Base-by-base conservation (phyloP, 1,140 invertebrate species). In the Pachyrhynchus sulphureomaculatus region DNA sequence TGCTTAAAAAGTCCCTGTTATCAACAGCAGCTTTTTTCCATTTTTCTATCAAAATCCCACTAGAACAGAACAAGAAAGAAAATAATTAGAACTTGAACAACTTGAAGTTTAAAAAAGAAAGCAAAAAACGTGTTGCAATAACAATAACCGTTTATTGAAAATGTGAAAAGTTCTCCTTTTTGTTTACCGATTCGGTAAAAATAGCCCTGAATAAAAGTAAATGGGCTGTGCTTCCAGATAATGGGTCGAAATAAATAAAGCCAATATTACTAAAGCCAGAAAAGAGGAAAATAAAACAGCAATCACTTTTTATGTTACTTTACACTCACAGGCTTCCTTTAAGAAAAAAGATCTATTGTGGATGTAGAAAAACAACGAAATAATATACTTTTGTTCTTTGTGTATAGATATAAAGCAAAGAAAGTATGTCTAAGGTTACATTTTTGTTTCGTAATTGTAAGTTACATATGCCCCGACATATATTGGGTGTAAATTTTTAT, bases 161-260 rank as follows among this genome's bases (percentile, higher is more conserved):
- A 34, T 37, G 48, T 51, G 10, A 37, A 48, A 37, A 34, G 17
- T 37, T 23, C 17, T 34, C 48, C 32, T 51, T 36, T 51, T 51
- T 51, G 48, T 51, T 51, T 51, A 51, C 48, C 18, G 48, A 51
- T 36, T 51, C 32, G 48, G 48, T 51, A 51, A 51, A 51, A 51
- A 34, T 34, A 21, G 18, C 48, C 8, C 10, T 8, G 33, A 29
- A 51, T 51, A 51, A 51, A 51, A 51, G 48, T 32, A 36, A 51
- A 51, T 47, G 44, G 17, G 44, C 23, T 23, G 26, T 47, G 44
- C 26, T 47, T 47, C 17, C 17, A 23, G 44, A 51, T 51, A 51
- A 51, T 51, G 48, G 3, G n/a, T 18, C 17, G 29, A 34, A 51
- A 51, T 51, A 51, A 51, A 51, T 51, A 51, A 51, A 32, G 15